Evolutionary conservation across 2,113 vertebrate genomes (phyloP).

Genomic region (Glaucomys volans): DNA sequence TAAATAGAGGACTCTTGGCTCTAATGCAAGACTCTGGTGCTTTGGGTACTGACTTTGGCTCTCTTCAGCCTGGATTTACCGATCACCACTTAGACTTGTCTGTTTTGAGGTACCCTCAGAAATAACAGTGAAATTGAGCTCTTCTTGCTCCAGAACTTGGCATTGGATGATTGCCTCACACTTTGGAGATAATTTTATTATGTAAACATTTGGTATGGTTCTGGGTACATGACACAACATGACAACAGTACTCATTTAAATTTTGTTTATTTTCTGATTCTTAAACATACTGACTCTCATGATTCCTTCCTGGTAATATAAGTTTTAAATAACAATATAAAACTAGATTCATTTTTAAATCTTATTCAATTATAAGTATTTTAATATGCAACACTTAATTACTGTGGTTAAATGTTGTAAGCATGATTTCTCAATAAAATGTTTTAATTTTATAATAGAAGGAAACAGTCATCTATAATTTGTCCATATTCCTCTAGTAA

Average conservation of each 20-base stretch:
- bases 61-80: background rate
- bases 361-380: slow-evolving; percentile 11
- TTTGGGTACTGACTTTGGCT: background rate
- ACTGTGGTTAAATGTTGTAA: background rate
- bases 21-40: no score
- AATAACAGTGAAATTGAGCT: background rate
- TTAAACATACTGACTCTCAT: background rate
- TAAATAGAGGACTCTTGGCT: background rate
- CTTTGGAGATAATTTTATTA: background rate
- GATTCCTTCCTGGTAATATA: background rate
- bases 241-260: background rate
- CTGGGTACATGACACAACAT: background rate
- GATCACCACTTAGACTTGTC: background rate
- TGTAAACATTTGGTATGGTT: background rate
- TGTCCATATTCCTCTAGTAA: background rate
- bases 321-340: background rate
- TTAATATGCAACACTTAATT: slow-evolving; percentile 35
- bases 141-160: background rate
- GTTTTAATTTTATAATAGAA: slow-evolving; percentile 45
- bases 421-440: background rate
- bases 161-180: background rate
- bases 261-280: slow-evolving; percentile 23
- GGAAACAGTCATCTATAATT: background rate
- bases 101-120: background rate
- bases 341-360: background rate